Conservation (phyloP, 2,797 vertebrate species). For the Halcyon chelicuti region DNA sequence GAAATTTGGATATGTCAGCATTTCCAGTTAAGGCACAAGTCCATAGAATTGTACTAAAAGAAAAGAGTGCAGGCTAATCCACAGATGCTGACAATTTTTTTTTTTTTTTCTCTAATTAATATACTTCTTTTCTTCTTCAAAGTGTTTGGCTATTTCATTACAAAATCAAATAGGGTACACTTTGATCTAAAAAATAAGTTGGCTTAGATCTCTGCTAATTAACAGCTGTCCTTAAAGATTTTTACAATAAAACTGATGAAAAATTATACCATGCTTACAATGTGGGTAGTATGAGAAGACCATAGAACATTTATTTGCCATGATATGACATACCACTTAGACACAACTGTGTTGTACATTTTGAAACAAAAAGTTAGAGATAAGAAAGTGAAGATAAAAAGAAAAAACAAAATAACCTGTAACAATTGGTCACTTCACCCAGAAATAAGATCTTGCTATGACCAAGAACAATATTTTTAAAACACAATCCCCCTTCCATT, state of each 20-base stretch:
- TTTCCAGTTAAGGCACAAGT: not conserved
- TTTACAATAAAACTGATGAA: not conserved
- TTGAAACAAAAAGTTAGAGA: not conserved
- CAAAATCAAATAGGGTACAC: constrained; percentile 7
- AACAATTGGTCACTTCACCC: not conserved
- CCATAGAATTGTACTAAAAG: not conserved
- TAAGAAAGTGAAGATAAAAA: not conserved
- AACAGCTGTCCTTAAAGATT: constrained; percentile 46
- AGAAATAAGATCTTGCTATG: not conserved
- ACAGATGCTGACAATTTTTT: not conserved
- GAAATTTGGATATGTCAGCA: not conserved
- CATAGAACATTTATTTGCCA: not conserved
- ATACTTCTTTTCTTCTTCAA: constrained; percentile 45
- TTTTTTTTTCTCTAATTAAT: not conserved
- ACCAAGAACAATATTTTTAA: not conserved
- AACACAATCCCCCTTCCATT: not conserved
- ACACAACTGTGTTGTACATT: not conserved
- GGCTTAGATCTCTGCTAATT: constrained; percentile 43
- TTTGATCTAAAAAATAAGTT: constrained; percentile 55
- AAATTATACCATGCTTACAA: not conserved
- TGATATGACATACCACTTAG: not conserved
- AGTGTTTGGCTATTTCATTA: constrained; percentile 20
- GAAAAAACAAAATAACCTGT: not conserved
- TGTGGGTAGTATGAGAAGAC: not conserved
- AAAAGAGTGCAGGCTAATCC: not conserved